Evolutionary conservation across 2,797 vertebrate genomes (phyloP).

Genomic region (Anolis apletophallus): DNA sequence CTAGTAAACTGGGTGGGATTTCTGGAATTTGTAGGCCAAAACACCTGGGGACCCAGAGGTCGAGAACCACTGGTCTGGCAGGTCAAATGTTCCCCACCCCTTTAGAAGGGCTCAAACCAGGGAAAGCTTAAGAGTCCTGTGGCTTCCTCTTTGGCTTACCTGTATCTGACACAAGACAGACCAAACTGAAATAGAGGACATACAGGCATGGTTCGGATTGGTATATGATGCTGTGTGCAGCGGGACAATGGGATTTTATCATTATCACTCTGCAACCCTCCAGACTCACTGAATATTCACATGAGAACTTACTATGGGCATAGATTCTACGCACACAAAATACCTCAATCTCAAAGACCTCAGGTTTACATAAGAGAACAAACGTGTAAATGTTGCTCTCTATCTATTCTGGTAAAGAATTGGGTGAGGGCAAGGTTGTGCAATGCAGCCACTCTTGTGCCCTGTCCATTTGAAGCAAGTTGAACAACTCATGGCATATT

Average conservation of each 20-base stretch:
- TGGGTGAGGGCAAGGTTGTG: background rate
- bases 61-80: background rate
- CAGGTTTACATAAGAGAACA: background rate
- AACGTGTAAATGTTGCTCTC: background rate
- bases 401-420: background rate
- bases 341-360: background rate
- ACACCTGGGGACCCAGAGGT: no score
- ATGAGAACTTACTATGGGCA: background rate
- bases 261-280: background rate
- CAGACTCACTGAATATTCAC: no score
- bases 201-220: background rate
- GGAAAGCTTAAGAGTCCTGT: conserved; percentile 4
- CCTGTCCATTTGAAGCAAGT: background rate
- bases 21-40: no score
- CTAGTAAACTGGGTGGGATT: no score
- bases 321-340: background rate
- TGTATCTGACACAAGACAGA: conserved; percentile 58
- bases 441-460: background rate
- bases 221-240: background rate
- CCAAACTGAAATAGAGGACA: background rate
- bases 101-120: conserved; percentile 40
- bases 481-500: background rate
- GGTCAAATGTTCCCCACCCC: background rate
- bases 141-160: conserved; percentile 68
- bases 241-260: background rate